These are phyloP conservation scores for Xerus rutilus DNA, from an alignment of 2,797 vertebrate species.

Conservation along the genomic window DNA sequence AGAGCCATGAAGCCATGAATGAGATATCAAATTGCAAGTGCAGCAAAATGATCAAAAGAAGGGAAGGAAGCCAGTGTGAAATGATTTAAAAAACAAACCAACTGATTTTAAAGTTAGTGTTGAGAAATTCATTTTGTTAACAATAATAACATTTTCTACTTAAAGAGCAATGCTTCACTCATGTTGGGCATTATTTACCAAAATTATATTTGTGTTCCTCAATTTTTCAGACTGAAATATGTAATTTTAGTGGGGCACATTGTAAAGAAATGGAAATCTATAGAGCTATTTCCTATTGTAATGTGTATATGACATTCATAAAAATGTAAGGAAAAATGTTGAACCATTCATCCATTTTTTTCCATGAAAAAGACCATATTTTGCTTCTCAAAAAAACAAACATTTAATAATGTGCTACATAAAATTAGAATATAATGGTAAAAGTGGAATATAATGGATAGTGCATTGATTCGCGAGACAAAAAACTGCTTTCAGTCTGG, in stretches of 20 bases:
- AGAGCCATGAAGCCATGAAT: slow-evolving; percentile 84
- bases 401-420: neutral
- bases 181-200: neutral
- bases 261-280: slow-evolving; percentile 55
- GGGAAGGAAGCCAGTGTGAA: neutral
- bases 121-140: slow-evolving; percentile 31
- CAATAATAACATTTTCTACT: neutral
- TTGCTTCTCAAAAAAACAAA: slow-evolving; percentile 10
- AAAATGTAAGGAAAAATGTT: neutral
- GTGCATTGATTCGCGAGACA: neutral
- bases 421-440: no score
- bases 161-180: neutral
- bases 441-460: neutral
- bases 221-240: slow-evolving; percentile 49
- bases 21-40: slow-evolving; percentile 81
- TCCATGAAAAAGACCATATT: neutral
- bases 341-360: neutral
- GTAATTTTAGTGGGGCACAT: neutral
- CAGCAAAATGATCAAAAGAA: slow-evolving; percentile 63
- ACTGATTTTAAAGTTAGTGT: slow-evolving; percentile 65
- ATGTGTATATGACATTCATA: neutral
- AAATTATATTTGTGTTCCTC: neutral
- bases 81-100: neutral
- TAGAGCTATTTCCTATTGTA: neutral
- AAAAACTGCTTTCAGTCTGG: neutral